These are phyloP conservation scores for Bombus fervidus DNA, from an alignment of 1,140 invertebrate species.

Conservation along the genomic window DNA sequence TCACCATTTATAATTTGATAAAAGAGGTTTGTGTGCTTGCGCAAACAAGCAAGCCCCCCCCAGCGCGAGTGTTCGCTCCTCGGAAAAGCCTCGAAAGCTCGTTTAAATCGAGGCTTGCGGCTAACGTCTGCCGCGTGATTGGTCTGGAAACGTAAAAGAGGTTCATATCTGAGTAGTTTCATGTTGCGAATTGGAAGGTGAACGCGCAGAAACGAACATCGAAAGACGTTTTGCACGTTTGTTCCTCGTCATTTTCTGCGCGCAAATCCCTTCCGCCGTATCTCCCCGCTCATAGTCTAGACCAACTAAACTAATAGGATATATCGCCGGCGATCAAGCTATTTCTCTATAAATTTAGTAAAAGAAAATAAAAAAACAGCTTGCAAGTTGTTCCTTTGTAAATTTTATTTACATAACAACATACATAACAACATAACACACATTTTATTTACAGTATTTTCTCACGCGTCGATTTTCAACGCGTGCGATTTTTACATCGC, in stretches of 20 bases:
- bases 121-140: conserved; percentile 47
- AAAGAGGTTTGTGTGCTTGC: conserved; percentile 16
- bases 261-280: neutral
- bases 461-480: too few relatives aligned
- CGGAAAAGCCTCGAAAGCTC: conserved; percentile 15
- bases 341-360: too few relatives aligned
- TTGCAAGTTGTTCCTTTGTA: neutral
- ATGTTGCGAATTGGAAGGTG: conserved; percentile 55
- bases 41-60: conserved; percentile 38
- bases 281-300: too few relatives aligned
- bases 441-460: too few relatives aligned
- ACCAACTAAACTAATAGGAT: too few relatives aligned
- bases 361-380: neutral
- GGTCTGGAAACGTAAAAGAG: neutral
- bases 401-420: too few relatives aligned
- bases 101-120: conserved; percentile 26
- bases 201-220: conserved; percentile 26
- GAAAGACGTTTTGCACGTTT: conserved; percentile 16
- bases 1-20: neutral
- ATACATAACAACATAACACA: too few relatives aligned
- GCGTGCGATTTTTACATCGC: too few relatives aligned
- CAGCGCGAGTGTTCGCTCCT: neutral
- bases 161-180: conserved; percentile 30
- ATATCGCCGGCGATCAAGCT: neutral
- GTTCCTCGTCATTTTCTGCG: neutral